Base-by-base conservation (phyloP, 2,888 invertebrate species). In the Oeneis ivallda region DNA sequence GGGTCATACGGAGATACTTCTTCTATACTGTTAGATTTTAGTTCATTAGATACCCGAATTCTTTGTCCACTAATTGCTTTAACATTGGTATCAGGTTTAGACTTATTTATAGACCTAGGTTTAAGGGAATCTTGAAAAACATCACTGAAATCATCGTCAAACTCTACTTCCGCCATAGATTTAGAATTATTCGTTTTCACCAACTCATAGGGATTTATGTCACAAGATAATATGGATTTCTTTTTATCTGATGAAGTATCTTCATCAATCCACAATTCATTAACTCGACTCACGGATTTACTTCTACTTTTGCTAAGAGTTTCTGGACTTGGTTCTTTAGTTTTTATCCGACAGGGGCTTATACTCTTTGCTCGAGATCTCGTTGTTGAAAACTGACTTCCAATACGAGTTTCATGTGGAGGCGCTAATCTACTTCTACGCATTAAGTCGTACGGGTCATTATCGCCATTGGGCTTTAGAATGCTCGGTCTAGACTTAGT, bases 381-480 rank as follows among this genome's bases (percentile, higher is more conserved):
- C 34, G 87, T 85, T 10, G 90, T 86, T 34, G 90, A 85, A 79
- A 92, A 92, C 67, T 92, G 92, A 79, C 92, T 93, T 67, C 90
- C 92, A 67, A 90, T 87, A 65, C 87, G 92, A 87, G 89, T 81
- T 90, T 90, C 92, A 85, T 84, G 86, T 73, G 95, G 95, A 57
- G 95, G 95, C 43, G 94, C 90, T 65, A 97, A 83, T 66, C 97
- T 93, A 72, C 94, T 95, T 71, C 96, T 93, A 76, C 97, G 93
- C 95, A 97, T 96, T 72, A 96, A 92, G 84, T 97, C 96, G 84
- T 97, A 97, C 0, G 97, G 97, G 85, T 97, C 96, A 17, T 89
- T 76, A 32, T 93, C 87, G 66, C 88, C 89, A 83, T 92, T 93
- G 50, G 93, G 83, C 70, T 95, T 94, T 62, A 95, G 84, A 72